Evolutionary conservation across 2,888 invertebrate genomes (phyloP), one percentile per base, ranked within the genome.

Genomic region (Gastrophysa polygoni): DNA sequence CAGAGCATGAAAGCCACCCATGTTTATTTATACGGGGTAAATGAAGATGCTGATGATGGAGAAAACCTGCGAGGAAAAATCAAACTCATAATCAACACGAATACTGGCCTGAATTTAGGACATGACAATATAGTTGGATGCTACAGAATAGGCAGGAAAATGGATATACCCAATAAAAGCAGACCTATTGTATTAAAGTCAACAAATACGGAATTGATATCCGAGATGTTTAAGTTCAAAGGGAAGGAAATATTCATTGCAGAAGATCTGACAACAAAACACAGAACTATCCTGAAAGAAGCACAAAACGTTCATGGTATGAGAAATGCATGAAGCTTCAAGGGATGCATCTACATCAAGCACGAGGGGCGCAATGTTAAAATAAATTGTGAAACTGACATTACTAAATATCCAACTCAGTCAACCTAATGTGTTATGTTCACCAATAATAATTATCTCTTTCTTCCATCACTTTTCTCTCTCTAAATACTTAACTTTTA

Each of bases 81-180:
- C 21, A 20, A 48, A 48, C 21, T 48, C 18, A 48, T 48, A 48
- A 18, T 48, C 11, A 48, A 21, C 48, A 20, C 8, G 20, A 20
- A 48, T 21, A 48, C 48, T 18, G 48, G 48, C 48, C 21, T 48
- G 48, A 48, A 48, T 48, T 48, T 21, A 20, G 48, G 48, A 18
- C 3, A 48, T 21, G 48, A 48, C 20, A 48, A 48, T 48, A 48
- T 48, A 48, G 21, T 48, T 48, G 48, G 11, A 48, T 48, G 48
- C 21, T 48, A 48, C 14, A 48, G 48, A 48, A 20, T 20, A 48
- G 48, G 48, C 48, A 48, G 48, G 21, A 48, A 48, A 48, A 48
- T 48, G 18, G 48, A 48, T 48, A 48, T 48, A 48, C 48, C 48
- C 18, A 48, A 48, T 20, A 48, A 21, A 48, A 20, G 48, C 48